phyloP scores from a whole-genome alignment of 2,888 invertebrate species.

The Labia minor region DNA sequence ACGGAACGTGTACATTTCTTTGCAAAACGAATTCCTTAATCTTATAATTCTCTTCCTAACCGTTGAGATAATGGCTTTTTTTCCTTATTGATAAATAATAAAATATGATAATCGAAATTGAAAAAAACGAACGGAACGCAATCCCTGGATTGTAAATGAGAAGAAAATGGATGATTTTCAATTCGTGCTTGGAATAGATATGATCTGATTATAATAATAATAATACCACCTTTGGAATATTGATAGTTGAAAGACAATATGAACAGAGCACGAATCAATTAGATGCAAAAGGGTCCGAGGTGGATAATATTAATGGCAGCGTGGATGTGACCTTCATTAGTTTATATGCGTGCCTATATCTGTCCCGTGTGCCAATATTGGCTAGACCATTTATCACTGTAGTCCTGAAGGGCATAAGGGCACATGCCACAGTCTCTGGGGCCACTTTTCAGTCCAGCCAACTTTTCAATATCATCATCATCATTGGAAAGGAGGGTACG shows the following conservation, averaged over 20 bases:
- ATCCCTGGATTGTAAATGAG: background rate
- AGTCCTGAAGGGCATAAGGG: background rate
- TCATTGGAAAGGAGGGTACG: background rate
- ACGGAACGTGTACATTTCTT: too few relatives aligned
- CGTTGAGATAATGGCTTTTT: background rate
- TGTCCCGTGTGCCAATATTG: conserved; percentile 13
- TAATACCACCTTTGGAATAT: background rate
- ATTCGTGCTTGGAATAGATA: background rate
- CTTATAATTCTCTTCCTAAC: too few relatives aligned
- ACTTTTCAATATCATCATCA: conserved; percentile 13
- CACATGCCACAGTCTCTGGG: conserved; percentile 5
- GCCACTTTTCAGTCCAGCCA: background rate
- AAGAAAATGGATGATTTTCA: background rate
- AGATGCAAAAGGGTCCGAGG: background rate
- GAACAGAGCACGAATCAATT: conserved; percentile 13
- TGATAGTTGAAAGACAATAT: conserved; percentile 5
- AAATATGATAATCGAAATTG: background rate
- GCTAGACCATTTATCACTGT: background rate
- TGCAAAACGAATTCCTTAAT: too few relatives aligned
- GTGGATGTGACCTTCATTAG: conserved; percentile 13
- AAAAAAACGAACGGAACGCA: background rate
- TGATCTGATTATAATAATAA: background rate
- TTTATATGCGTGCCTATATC: conserved; percentile 4
- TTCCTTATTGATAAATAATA: background rate
- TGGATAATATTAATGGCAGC: background rate